Evolutionary conservation across 2,888 invertebrate genomes (phyloP).

Genomic region (Phortica okadai): DNA sequence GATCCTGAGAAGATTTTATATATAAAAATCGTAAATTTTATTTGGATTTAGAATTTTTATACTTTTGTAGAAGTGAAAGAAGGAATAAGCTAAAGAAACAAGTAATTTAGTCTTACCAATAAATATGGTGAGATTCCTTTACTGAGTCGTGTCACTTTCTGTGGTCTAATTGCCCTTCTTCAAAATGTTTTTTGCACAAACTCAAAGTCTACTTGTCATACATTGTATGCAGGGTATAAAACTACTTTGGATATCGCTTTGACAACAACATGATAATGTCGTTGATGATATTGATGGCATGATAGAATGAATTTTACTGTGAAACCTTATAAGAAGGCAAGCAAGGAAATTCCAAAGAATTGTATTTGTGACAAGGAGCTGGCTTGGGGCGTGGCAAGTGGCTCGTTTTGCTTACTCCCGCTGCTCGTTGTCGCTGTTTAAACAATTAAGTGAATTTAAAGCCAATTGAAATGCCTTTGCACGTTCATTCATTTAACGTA

Average conservation of each 20-base stretch:
- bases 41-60: too few species aligned
- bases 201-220: too few species aligned
- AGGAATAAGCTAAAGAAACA: neutral
- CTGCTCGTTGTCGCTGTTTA: conserved; percentile 43
- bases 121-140: too few species aligned
- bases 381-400: neutral
- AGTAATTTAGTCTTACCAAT: too few species aligned
- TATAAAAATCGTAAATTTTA: too few species aligned
- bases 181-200: too few species aligned
- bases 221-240: neutral
- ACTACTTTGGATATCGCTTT: conserved; percentile 13
- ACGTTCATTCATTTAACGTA: conserved; percentile 6
- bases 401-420: neutral
- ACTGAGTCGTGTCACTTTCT: too few species aligned
- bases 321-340: conserved; percentile 24
- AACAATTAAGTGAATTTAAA: conserved; percentile 59
- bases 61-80: neutral
- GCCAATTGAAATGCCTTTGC: conserved; percentile 55
- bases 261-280: neutral
- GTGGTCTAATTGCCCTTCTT: too few species aligned
- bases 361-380: conserved; percentile 3
- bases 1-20: too few species aligned
- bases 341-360: conserved; percentile 28
- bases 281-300: neutral
- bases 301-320: conserved; percentile 27